Base-by-base conservation (phyloP, 1,140 invertebrate genomes). In the Epicauta chinensis region DNA sequence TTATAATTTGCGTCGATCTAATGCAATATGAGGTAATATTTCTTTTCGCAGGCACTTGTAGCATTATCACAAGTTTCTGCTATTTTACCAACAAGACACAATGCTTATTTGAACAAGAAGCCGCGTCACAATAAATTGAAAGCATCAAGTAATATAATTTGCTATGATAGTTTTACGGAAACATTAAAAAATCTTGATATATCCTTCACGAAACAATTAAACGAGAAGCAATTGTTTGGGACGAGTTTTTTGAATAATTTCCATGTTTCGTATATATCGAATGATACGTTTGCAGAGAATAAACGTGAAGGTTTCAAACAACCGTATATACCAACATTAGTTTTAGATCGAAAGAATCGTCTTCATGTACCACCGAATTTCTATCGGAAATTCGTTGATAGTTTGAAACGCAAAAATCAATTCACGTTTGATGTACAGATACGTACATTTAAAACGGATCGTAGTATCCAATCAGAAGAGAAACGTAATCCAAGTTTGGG, bases 401-500 rank as follows among this genome's bases (percentile, higher is more conserved):
- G 60, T 13, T 53, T 68, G 17, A 13, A 51, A 35, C 49, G 50
- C 48, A 46, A 61, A 36, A 66, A 68, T 42, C 63, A 56, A n/a
- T 77, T 75, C 55, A 69, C 61, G 14, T 78, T 73, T 57, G 70
- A 73, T 49, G 62, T 79, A 7, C 78, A 79, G 69, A 71, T 79
- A 10, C 74, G 84, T 50, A 75, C 75, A 30, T 91, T 91, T 63
- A 91, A 89, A 70, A 89, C 87, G 3, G 80, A 87, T 56, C 71
- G 86, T 52, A 80, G 75, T 39, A 74, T 84, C 6, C 76, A 81
- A 55, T 77, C 81, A 1, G 86, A 89, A 60, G 61, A 79, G 32
- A 75, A 81, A 48, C 73, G 85, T 55, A 89, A 87, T 70, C 83
- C 86, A 1, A 76, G 79, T 32, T 64, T 86, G 53, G 68, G 74